Evolutionary conservation across 2,888 invertebrate genomes (phyloP).

Genomic region (Cataglyphis livida): DNA sequence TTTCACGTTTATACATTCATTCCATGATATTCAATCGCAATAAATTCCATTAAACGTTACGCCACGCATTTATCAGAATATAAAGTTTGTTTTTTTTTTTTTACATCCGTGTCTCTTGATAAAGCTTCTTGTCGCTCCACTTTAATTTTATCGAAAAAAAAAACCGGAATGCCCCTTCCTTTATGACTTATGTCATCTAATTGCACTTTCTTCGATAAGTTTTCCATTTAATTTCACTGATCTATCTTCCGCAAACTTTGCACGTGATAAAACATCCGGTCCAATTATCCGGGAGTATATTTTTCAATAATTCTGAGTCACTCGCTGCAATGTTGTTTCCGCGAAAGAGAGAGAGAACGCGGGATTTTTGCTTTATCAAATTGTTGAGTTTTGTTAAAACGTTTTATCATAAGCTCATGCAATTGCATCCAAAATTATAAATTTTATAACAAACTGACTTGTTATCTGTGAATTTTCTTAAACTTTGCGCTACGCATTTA

Average conservation of each 20-base stretch:
- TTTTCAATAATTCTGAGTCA: too few species aligned
- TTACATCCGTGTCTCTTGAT: constrained; percentile 57
- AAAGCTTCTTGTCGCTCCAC: constrained; percentile 52
- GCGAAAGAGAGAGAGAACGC: too few species aligned
- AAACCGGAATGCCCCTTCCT: background rate
- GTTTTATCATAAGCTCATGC: too few species aligned
- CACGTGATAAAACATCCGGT: constrained; percentile 53
- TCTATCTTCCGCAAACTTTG: constrained; percentile 53
- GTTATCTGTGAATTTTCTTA: too few species aligned
- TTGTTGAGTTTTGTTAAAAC: too few species aligned
- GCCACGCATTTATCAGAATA: constrained; percentile 62
- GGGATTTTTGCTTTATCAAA: too few species aligned
- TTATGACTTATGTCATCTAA: background rate
- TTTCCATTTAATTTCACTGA: constrained; percentile 58
- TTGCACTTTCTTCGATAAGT: constrained; percentile 59
- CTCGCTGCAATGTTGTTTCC: too few species aligned
- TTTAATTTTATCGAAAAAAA: constrained; percentile 61
- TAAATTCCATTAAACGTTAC: constrained; percentile 64
- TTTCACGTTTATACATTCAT: background rate
- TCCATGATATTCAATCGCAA: constrained; percentile 26
- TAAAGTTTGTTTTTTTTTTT: constrained; percentile 53
- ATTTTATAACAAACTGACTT: too few species aligned
- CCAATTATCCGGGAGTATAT: constrained; percentile 55
- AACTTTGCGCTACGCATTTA: too few species aligned
- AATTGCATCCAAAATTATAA: too few species aligned